Base-by-base conservation (phyloP, 1,140 invertebrate species). In the Zaprionus nigranus region DNA sequence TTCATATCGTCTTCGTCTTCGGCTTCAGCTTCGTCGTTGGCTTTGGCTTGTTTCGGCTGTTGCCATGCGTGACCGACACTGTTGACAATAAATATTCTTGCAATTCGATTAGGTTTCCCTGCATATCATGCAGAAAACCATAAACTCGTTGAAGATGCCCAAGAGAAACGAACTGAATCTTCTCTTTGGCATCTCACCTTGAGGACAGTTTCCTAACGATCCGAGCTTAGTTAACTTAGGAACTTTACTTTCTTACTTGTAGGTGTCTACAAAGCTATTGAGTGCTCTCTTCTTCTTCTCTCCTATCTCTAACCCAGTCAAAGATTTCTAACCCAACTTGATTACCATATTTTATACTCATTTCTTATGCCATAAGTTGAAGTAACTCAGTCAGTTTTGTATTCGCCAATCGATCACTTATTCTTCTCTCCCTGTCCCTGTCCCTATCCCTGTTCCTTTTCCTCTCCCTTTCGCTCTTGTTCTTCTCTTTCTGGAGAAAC, bases 51-150 rank as follows among this genome's bases (percentile, higher is more conserved):
- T n/a, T 62, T 60, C 40, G 56, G 34, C 62, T 80, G 66, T 67
- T 81, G 62, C 61, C 80, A 76, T 74, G 82, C 82, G 82, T 85
- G 82, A 86, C 82, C 64, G 43, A 38, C 63, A 54, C 65, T 64
- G 65, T 79, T 76, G 75, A 81, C 75, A 79, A 86, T 85, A 85
- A 85, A 82, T 82, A 76, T 79, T 34, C 30, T 71, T 81, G 78
- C 61, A 75, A 79, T 81, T 34, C 30, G 3, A 34, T 34, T 2
- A 34, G 30, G 30, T 11, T 30, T 30, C 30, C 30, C 30, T 7
- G 0, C 9, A 11, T 3, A 34, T 11, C 3, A 30, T 30, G 28
- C 28, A 11, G 28, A 30, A 34, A 34, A 34, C 3, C 30, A 34
- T 11, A 11, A 9, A 34, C 30, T 34, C 30, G 9, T 34, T 34